Conservation (phyloP, 92 coral and sea anemone genomes). For the Zoanthus gigantus region DNA sequence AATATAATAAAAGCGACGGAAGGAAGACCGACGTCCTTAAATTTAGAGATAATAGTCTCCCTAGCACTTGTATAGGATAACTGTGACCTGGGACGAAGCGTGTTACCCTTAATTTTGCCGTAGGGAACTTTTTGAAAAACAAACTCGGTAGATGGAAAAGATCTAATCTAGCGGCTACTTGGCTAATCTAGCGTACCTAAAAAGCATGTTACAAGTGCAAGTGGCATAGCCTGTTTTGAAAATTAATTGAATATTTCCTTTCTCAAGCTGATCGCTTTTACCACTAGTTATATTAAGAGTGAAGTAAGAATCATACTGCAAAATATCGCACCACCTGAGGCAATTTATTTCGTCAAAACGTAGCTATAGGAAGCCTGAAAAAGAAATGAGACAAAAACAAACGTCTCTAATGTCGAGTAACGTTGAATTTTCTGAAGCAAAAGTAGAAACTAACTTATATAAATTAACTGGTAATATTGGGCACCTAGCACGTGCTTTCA, state of each 20-base stretch:
- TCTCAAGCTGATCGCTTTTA: conserved; percentile 22
- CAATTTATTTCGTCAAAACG: conserved; percentile 27
- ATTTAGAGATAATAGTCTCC: conserved; percentile 17
- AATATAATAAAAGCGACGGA: not conserved
- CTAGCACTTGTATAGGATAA: conserved; percentile 27
- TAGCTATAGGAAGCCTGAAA: not conserved
- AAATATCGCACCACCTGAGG: conserved; percentile 29
- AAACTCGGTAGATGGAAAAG: conserved; percentile 1
- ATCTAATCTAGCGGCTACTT: too few species aligned
- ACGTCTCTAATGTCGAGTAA: conserved; percentile 8
- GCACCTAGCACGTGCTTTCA: not conserved
- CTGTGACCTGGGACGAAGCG: conserved; percentile 23
- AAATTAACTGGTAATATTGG: conserved; percentile 15
- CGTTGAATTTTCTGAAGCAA: conserved; percentile 23
- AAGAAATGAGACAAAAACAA: conserved; percentile 22
- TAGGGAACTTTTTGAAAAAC: conserved; percentile 27
- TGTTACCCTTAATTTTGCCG: conserved; percentile 19
- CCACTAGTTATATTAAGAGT: not conserved
- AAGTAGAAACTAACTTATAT: conserved; percentile 18
- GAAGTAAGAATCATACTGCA: conserved; percentile 6
- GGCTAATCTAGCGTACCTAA: conserved; percentile 25
- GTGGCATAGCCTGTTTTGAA: conserved; percentile 24
- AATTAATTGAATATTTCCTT: conserved; percentile 25
- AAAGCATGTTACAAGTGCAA: conserved; percentile 22
- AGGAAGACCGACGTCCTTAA: conserved; percentile 14